Evolutionary conservation across 2,113 vertebrate genomes (phyloP), one percentile per base, ranked within the genome.

Genomic region (Xiphophorus hellerii): DNA sequence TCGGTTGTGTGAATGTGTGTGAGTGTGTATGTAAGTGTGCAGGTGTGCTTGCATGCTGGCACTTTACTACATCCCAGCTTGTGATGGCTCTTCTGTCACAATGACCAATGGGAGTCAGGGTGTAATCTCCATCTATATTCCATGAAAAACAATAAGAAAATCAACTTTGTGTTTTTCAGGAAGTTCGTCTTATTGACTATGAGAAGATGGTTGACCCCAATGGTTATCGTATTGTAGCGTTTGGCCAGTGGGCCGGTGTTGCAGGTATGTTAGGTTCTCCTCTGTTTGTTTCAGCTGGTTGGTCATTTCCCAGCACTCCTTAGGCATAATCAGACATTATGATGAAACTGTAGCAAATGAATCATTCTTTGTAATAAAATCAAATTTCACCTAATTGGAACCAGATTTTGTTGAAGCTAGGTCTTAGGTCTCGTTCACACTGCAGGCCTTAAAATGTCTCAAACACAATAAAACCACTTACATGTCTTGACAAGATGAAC

Each of bases 181-280:
- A 98, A 90, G 95, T 99, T 71, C 96, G 98, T 77, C 95, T 99
- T 64, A 96, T 99, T 86, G 98, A 99, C 94, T 99, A 99, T 82
- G 98, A 99, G 93, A 99, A 99, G 94, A 99, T 99, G 98, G 96
- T 99, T 68, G 97, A 99, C 67, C 89, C 96, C 39, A 97, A 95
- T 86, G 98, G 98, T 79, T 93, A 89, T 76, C 94, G 98, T 69
- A 96, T 99, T 28, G 97, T 99, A 71, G 98, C 98, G 0, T 99
- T 99, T 81, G 98, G 98, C 66, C 96, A 99, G 87, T 99, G 98
- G 98, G 98, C 98, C 30, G 98, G 98, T 27, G 97, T 99, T 58
- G 97, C 98, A 94, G 98, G 98, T 99, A 71, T 73, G 62, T 37
- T 37, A 37, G 35, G 35, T 37, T 37, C 10, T 37, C 35, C 37